Evolutionary conservation across 2,888 invertebrate species (phyloP), one percentile per base, ranked within the genome.

Genomic region (Prosapia bicincta): DNA sequence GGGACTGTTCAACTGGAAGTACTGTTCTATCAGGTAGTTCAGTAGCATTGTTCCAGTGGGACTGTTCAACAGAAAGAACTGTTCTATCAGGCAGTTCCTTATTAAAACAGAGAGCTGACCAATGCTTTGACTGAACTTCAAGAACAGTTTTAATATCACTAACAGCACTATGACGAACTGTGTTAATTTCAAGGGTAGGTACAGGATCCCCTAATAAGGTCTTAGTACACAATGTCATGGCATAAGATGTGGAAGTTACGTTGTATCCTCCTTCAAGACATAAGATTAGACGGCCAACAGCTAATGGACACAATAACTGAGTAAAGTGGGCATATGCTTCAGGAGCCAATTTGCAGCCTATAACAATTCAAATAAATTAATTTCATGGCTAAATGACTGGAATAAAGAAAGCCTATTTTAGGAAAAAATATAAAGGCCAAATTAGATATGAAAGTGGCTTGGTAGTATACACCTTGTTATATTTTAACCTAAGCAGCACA

Each of bases 191-290:
- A 1, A 86, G 84, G 74, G 84, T 84, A 0, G 93, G 90, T 74
- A 95, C 85, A 0, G 95, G 93, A 86, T 97, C 96, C 0, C 95
- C 96, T 0, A 98, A 87, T 69, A 99, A 85, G 0, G 96, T 91
- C 84, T 95, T 95, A 0, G 93, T 91, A 84, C 97, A 97, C 88
- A 94, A 91, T 0, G 92, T 89, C 92, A 97, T 93, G 1, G 94
- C 91, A 83, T 94, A 92, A 0, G 96, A 90, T 76, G 96, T 93
- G 25, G 96, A 93, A 79, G 91, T 91, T 43, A 94, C 88, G 85
- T 98, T 97, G 86, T 98, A 99, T 3, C 98, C 98, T 24, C 98
- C 98, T 86, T 97, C 97, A 6, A 97, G 87, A 24, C 92, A 91
- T 0, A 97, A 84, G 43, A 97, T 87, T 0, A 97, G 84, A 71